Evolutionary conservation across 1,140 invertebrate genomes (phyloP).

Genomic region (Venustaconcha ellipsiformis): DNA sequence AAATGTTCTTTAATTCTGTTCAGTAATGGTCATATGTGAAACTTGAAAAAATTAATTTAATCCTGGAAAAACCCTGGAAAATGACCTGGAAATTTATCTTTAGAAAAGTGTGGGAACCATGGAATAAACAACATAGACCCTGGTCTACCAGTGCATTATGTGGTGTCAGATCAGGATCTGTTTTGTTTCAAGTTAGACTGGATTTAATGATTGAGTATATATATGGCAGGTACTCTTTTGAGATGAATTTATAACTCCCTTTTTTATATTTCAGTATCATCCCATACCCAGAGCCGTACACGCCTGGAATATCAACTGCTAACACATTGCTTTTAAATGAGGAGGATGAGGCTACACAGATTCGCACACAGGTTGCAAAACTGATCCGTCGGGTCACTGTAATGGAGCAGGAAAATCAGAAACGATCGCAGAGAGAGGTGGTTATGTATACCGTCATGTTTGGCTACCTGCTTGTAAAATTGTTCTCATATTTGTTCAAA

Average conservation of each 20-base stretch:
- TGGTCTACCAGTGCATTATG: too few species aligned
- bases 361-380: conserved; percentile 43
- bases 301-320: conserved; percentile 41
- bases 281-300: conserved; percentile 27
- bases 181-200: too few species aligned
- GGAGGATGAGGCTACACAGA: conserved; percentile 41
- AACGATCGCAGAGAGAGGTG: conserved; percentile 39
- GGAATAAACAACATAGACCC: too few species aligned
- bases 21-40: too few species aligned
- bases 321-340: conserved; percentile 45
- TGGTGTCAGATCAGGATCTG: too few species aligned
- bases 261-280: conserved; percentile 10
- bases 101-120: too few species aligned
- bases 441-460: conserved; percentile 43
- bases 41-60: too few species aligned
- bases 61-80: too few species aligned
- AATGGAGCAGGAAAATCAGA: conserved; percentile 48
- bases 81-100: too few species aligned
- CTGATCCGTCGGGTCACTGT: conserved; percentile 40
- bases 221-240: too few species aligned
- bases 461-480: conserved; percentile 45
- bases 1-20: too few species aligned
- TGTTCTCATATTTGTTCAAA: conserved; percentile 42
- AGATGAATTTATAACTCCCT: background rate
- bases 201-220: too few species aligned